Percentiles rank a stretch among this genome's conserved stretches.
Evolutionary conservation across 2,888 invertebrate genomes (phyloP).

Genomic region (Lepidochrysops patricia): DNA sequence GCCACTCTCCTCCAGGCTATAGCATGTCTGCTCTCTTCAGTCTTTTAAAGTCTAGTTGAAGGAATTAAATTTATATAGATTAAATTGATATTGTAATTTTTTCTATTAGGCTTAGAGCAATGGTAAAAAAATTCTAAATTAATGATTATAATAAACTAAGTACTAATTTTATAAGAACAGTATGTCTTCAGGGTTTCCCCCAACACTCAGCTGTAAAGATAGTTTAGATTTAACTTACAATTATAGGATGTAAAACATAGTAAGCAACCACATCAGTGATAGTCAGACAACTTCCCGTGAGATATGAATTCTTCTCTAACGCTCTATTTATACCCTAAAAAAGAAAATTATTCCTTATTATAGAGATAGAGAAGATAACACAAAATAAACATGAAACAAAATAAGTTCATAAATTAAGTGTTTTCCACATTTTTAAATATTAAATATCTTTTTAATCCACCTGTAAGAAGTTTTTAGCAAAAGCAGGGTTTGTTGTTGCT

Average conservation of each 20-base stretch:
- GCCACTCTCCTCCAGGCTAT: no score
- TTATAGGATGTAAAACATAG: slow-evolving; percentile 77
- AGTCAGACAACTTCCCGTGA: slow-evolving; percentile 62
- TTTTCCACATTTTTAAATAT: not conserved
- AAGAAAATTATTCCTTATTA: slow-evolving; percentile 15
- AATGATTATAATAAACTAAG: no score
- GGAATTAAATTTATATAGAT: no score
- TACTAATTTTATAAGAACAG: no score
- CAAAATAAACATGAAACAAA: not conserved
- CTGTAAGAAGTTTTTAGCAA: slow-evolving; percentile 66
- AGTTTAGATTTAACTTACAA: slow-evolving; percentile 79
- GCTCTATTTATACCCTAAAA: slow-evolving; percentile 60
- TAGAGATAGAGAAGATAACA: no score
- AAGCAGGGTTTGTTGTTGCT: slow-evolving; percentile 49
- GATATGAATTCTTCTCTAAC: slow-evolving; percentile 48
- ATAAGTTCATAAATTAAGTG: not conserved
- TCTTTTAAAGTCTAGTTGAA: no score
- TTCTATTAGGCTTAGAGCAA: no score
- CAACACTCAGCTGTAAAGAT: no score
- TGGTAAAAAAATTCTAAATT: no score
- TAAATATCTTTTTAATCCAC: slow-evolving; percentile 35
- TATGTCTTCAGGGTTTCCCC: no score
- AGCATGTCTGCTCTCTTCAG: no score
- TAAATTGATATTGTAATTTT: no score
- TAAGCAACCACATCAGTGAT: slow-evolving; percentile 82